phyloP scores from a whole-genome alignment of 2,888 invertebrate genomes.

The Idaea aversata region DNA sequence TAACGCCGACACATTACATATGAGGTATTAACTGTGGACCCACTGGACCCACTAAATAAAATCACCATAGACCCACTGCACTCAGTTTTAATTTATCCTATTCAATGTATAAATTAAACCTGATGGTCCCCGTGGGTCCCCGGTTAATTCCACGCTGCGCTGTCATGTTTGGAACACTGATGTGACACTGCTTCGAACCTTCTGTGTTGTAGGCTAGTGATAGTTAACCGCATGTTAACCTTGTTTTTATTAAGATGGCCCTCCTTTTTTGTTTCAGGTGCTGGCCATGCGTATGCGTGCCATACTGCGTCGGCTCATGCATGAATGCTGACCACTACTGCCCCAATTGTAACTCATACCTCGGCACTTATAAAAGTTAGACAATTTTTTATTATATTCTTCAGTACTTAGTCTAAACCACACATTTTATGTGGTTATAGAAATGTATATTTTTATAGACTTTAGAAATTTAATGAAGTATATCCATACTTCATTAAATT shows the following conservation, averaged over 20 bases:
- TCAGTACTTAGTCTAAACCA: background rate
- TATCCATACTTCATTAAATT: no score
- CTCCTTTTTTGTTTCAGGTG: slow-evolving; percentile 42
- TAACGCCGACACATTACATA: no score
- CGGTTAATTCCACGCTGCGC: background rate
- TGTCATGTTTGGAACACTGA: background rate
- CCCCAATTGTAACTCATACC: slow-evolving; percentile 69
- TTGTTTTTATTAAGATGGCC: background rate
- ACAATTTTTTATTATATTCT: background rate
- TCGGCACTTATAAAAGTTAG: slow-evolving; percentile 58
- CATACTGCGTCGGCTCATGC: slow-evolving; percentile 76
- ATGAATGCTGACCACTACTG: slow-evolving; percentile 75
- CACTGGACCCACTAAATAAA: no score
- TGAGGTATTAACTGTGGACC: no score
- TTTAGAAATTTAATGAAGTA: no score
- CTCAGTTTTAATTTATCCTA: no score
- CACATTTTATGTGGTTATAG: no score
- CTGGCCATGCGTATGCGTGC: slow-evolving; percentile 76
- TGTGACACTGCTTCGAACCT: background rate
- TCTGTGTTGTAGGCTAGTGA: background rate
- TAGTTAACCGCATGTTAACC: background rate
- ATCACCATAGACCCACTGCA: no score
- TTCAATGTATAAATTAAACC: no score
- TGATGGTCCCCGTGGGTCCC: no score
- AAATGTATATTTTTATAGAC: no score